A percentile compares a stretch with the other conserved stretches of the same genome.
Conservation (phyloP, 2,888 invertebrate genomes). For the Thecophora atra region DNA sequence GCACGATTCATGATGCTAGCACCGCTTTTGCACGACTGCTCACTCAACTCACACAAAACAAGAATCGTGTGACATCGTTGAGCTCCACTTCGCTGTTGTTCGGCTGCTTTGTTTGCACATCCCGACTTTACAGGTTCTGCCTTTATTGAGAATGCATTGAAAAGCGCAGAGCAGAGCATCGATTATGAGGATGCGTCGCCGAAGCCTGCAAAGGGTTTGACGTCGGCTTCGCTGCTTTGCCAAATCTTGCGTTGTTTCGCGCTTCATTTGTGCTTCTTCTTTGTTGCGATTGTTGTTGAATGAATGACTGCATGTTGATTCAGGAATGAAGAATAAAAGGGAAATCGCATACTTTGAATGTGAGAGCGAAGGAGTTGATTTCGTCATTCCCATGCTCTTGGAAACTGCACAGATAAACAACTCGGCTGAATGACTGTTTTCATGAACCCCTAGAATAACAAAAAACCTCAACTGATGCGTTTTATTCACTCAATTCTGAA, state of each 20-base stretch:
- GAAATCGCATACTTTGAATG: neutral
- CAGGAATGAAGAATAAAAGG: neutral
- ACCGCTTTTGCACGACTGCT: no score
- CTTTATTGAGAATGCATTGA: neutral
- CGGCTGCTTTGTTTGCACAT: neutral
- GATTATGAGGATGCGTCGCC: neutral
- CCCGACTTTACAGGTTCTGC: neutral
- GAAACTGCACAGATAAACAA: neutral
- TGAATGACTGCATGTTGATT: neutral
- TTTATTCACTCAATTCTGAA: no score
- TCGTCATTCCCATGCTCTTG: neutral
- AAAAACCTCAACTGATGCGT: no score
- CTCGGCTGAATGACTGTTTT: no score
- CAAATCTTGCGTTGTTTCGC: neutral
- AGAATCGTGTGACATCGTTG: neutral
- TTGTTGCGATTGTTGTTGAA: neutral
- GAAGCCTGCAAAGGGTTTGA: neutral
- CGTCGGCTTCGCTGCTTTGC: neutral
- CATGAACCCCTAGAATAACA: no score
- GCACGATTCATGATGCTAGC: no score
- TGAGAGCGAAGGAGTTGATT: neutral
- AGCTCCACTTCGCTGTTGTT: neutral
- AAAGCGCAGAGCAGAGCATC: no score
- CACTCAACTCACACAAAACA: no score
- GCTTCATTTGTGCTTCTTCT: neutral